Conservation (phyloP, 2,113 vertebrate species). For the Maccullochella peelii region DNA sequence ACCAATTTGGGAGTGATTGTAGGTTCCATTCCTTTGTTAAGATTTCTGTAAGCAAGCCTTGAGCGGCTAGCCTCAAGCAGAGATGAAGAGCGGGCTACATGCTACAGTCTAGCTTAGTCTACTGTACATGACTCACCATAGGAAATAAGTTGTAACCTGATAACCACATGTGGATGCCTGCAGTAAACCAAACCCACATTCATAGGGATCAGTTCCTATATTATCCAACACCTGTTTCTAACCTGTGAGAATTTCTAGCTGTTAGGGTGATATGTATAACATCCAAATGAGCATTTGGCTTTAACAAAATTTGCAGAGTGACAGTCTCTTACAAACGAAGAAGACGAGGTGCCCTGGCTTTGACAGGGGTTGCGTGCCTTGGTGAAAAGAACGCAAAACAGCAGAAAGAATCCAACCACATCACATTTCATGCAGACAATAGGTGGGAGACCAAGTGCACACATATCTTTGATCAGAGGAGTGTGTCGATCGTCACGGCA, state of each 20-base stretch:
- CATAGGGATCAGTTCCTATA: constrained; percentile 19
- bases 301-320: neutral
- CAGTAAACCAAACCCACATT: constrained; percentile 9
- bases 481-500: constrained; percentile 32
- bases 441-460: neutral
- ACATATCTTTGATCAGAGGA: constrained; percentile 53
- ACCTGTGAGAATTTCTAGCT: neutral
- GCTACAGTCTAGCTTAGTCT: no score
- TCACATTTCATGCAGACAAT: constrained; percentile 56
- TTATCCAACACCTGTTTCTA: neutral
- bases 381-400: constrained; percentile 45
- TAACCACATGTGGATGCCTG: neutral
- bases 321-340: neutral
- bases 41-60: neutral
- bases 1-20: neutral
- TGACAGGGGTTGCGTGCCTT: constrained; percentile 50
- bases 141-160: neutral
- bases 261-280: neutral
- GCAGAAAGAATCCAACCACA: constrained; percentile 51
- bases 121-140: no score
- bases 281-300: neutral
- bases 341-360: neutral
- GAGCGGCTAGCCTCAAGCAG: no score
- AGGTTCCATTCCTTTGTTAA: neutral
- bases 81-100: no score